Evolutionary conservation across 2,797 vertebrate genomes (phyloP).

Genomic region (Hydrolagus colliei): DNA sequence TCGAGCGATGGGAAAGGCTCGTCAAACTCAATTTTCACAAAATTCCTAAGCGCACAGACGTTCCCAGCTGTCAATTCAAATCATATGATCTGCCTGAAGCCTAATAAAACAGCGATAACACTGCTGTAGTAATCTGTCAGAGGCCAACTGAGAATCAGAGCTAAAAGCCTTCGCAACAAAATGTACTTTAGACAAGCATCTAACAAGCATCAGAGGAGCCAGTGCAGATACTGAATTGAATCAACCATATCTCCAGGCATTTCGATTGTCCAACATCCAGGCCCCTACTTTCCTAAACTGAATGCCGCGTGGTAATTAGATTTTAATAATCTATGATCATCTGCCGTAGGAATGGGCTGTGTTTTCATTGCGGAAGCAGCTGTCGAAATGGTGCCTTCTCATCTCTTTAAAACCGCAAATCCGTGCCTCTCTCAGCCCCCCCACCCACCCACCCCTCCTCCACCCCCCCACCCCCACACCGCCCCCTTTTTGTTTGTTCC

Average conservation of each 20-base stretch:
- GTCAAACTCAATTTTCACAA: background rate
- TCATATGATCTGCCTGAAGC: background rate
- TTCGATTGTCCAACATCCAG: background rate
- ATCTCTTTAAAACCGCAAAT: background rate
- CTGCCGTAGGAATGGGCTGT: background rate
- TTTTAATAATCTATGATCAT: background rate
- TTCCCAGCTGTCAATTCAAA: background rate
- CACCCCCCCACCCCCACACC: no score
- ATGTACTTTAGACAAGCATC: background rate
- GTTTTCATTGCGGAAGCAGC: background rate
- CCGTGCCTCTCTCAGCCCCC: no score
- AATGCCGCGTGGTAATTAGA: background rate
- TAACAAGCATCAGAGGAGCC: background rate
- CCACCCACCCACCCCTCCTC: no score
- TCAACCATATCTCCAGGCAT: background rate
- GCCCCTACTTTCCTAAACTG: background rate
- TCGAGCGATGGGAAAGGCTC: background rate
- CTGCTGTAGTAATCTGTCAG: background rate
- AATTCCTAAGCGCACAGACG: background rate
- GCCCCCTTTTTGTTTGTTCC: background rate
- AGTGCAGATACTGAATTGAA: background rate
- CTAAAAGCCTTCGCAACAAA: background rate
- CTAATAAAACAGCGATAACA: background rate
- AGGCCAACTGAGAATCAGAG: background rate
- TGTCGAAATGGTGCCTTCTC: background rate